phyloP scores from a whole-genome alignment of 2,888 invertebrate species.

The Rotaria socialis region DNA sequence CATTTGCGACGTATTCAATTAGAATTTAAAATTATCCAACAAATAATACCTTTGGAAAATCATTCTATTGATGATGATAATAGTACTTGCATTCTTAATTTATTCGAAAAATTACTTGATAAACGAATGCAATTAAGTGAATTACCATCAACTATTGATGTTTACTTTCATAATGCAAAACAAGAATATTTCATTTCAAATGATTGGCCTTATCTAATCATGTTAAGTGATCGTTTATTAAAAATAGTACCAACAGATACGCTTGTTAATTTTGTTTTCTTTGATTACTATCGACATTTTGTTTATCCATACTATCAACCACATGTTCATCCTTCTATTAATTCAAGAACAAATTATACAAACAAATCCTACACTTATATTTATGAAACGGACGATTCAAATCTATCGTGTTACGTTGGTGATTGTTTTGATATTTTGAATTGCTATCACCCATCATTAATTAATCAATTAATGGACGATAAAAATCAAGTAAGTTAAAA shows the following conservation, averaged over 20 bases:
- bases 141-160: not conserved
- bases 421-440: constrained; percentile 22
- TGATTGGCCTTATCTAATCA: constrained; percentile 6
- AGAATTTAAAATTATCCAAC: not conserved
- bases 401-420: not conserved
- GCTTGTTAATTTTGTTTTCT: not conserved
- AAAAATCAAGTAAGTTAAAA: not conserved
- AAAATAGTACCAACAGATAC: not conserved
- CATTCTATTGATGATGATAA: not conserved
- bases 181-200: not conserved
- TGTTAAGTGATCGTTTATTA: constrained; percentile 2
- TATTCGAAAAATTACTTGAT: not conserved
- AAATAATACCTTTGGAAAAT: not conserved
- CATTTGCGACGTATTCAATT: not conserved
- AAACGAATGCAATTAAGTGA: not conserved
- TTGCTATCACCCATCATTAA: not conserved
- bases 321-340: not conserved
- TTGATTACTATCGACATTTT: not conserved
- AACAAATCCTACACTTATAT: not conserved
- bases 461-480: not conserved
- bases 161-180: not conserved
- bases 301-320: constrained; percentile 31
- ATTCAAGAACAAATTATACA: not conserved
- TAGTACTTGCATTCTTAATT: not conserved
- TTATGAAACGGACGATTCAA: not conserved